A percentile compares a stretch with the other conserved stretches of the same genome.
Evolutionary conservation across 2,113 vertebrate genomes (phyloP).

Genomic region (Epinephelus fuscoguttatus): DNA sequence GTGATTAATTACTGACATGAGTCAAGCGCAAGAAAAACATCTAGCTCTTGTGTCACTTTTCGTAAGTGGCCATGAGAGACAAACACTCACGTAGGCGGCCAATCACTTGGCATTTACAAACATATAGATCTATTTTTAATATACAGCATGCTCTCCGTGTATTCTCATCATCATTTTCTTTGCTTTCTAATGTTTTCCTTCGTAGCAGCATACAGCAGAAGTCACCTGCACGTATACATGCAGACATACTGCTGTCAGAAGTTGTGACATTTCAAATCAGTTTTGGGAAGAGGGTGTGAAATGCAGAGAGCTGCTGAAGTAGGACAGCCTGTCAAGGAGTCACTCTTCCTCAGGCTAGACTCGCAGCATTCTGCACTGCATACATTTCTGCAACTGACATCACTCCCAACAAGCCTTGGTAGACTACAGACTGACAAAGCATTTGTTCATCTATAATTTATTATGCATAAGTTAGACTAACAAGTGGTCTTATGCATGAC

Average conservation of each 20-base stretch:
- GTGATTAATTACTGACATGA: constrained; percentile 39
- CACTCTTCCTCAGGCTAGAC: constrained; percentile 19
- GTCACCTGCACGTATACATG: not conserved
- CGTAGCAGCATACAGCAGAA: not conserved
- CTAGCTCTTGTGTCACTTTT: constrained; percentile 13
- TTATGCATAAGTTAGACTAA: constrained; percentile 38
- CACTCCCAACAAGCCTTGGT: not conserved
- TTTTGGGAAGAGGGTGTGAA: constrained; percentile 33
- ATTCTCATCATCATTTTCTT: not conserved
- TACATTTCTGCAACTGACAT: constrained; percentile 22
- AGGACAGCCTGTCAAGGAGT: constrained; percentile 22
- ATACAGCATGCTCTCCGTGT: not conserved
- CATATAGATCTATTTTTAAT: not conserved
- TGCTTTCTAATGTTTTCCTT: not conserved
- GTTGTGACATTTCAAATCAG: not conserved
- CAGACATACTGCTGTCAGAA: constrained; percentile 15
- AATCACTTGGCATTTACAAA: constrained; percentile 14
- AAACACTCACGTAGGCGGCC: not conserved
- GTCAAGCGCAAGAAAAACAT: constrained; percentile 11
- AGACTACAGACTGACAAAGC: not conserved
- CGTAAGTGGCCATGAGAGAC: not conserved
- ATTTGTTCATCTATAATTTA: constrained; percentile 30
- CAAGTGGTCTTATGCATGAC: not conserved
- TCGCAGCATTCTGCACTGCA: constrained; percentile 17
- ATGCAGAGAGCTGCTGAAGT: constrained; percentile 36